phyloP scores from a whole-genome alignment of 2,797 vertebrate species.

The Etheostoma nigrum region DNA sequence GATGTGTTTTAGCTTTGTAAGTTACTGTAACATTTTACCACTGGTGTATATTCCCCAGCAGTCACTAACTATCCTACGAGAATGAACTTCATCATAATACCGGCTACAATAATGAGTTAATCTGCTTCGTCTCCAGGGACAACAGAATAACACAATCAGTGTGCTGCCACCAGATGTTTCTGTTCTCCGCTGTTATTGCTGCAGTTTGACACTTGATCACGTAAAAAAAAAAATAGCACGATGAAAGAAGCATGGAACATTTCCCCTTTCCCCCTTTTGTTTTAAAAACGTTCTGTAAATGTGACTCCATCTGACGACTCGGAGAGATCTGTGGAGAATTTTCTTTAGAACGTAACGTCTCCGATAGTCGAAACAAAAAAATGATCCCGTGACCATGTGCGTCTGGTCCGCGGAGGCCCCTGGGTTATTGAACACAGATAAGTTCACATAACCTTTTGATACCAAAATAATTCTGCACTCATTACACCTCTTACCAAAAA shows the following conservation, averaged over 20 bases:
- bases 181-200: constrained; percentile 57
- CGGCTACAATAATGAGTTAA: constrained; percentile 64
- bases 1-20: constrained; percentile 4
- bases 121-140: constrained; percentile 58
- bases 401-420: constrained; percentile 14
- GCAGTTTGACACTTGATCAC: constrained; percentile 58
- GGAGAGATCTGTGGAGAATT: constrained; percentile 25
- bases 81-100: constrained; percentile 25
- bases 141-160: constrained; percentile 63
- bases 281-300: constrained; percentile 12
- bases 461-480: constrained; percentile 31
- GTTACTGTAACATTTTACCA: not conserved
- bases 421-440: constrained; percentile 40
- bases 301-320: constrained; percentile 27
- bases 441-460: constrained; percentile 66
- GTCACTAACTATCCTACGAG: not conserved
- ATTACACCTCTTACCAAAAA: constrained; percentile 49
- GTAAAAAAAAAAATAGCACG: constrained; percentile 48
- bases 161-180: constrained; percentile 66
- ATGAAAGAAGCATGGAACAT: constrained; percentile 28
- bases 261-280: constrained; percentile 4
- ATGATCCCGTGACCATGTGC: constrained; percentile 22
- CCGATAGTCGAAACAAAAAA: constrained; percentile 14
- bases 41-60: constrained; percentile 4
- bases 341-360: constrained; percentile 9